Conservation (phyloP, 2,797 vertebrate genomes). For the Cynopterus sphinx region DNA sequence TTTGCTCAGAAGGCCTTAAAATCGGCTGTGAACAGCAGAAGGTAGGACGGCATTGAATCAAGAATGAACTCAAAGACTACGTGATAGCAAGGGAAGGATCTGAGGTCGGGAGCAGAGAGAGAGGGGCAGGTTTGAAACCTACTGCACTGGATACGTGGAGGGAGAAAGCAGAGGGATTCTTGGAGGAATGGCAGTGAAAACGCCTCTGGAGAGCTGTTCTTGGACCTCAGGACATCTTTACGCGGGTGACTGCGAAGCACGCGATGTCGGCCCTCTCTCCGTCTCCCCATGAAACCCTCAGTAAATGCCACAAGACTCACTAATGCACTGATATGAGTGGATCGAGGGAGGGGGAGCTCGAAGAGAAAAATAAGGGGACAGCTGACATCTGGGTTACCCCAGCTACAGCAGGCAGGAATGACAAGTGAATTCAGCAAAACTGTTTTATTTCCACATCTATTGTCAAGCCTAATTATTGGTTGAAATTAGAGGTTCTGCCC, state of each 20-base stretch:
- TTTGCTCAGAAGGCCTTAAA: background rate
- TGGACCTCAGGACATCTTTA: background rate
- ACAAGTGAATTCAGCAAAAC: slow-evolving; percentile 81
- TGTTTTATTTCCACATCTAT: slow-evolving; percentile 82
- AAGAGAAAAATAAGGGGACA: slow-evolving; percentile 76
- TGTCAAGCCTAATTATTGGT: slow-evolving; percentile 82
- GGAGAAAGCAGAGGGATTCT: background rate
- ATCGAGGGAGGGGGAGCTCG: slow-evolving; percentile 53
- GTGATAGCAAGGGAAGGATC: background rate
- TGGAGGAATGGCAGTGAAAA: background rate
- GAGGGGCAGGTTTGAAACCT: background rate
- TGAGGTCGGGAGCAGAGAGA: background rate
- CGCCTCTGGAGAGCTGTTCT: background rate
- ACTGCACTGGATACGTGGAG: too few relatives aligned
- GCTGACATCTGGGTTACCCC: slow-evolving; percentile 82
- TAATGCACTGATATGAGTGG: slow-evolving; percentile 63
- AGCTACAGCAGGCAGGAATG: slow-evolving; percentile 72
- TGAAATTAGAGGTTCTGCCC: slow-evolving; percentile 81
- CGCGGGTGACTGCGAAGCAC: background rate
- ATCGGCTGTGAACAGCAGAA: background rate
- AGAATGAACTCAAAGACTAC: background rate
- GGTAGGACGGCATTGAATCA: background rate
- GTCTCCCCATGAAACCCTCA: slow-evolving; percentile 9
- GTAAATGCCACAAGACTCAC: slow-evolving; percentile 19
- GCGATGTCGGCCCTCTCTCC: background rate